These are phyloP conservation scores for Lamellibrachia satsuma DNA, from an alignment of 2,888 invertebrate species.

Conservation along the genomic window DNA sequence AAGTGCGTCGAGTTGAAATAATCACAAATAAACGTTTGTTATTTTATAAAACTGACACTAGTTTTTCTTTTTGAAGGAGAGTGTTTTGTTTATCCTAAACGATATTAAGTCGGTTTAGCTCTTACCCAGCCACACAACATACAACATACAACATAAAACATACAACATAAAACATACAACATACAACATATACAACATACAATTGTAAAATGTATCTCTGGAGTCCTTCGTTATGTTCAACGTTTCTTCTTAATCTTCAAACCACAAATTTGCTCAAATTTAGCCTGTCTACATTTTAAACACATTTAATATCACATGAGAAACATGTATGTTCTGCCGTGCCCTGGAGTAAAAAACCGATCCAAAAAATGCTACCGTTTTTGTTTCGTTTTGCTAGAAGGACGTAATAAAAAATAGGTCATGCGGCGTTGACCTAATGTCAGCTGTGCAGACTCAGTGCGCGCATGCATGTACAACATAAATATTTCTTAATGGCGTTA, in stretches of 20 bases:
- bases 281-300: background rate
- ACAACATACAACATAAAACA: too few species aligned
- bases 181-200: too few species aligned
- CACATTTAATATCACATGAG: background rate
- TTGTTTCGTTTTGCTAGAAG: background rate
- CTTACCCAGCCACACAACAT: too few species aligned
- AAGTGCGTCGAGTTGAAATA: background rate
- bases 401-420: background rate
- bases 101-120: too few species aligned
- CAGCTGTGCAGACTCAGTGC: background rate
- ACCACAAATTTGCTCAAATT: background rate
- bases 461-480: background rate
- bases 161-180: too few species aligned
- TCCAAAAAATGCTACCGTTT: background rate
- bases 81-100: too few species aligned
- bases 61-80: too few species aligned
- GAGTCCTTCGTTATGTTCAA: background rate
- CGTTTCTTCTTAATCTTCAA: background rate
- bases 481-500: constrained; percentile 17
- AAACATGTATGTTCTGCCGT: background rate
- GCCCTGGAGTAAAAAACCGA: background rate
- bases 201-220: background rate
- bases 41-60: too few species aligned
- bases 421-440: background rate
- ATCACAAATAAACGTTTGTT: background rate